Evolutionary conservation across 2,113 vertebrate species (phyloP).

Genomic region (Chaetodon auriga): DNA sequence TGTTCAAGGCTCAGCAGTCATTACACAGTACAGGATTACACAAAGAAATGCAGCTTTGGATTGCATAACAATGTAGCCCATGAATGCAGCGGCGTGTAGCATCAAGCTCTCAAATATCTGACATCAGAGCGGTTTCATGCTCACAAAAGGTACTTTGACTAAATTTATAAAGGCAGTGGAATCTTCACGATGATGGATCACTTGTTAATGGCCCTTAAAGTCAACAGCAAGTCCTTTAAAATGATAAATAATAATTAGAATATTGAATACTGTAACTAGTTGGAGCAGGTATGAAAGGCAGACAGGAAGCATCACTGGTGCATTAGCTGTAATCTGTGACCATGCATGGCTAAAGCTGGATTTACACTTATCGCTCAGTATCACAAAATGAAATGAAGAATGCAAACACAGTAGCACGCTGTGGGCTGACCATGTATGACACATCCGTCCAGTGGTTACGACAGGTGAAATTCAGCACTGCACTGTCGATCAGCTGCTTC

Average conservation of each 20-base stretch:
- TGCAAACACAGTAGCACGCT: neutral
- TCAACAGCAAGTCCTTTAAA: neutral
- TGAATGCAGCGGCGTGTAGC: neutral
- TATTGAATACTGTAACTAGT: neutral
- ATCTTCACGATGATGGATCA: neutral
- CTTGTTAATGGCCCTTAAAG: neutral
- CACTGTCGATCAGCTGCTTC: neutral
- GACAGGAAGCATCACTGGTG: neutral
- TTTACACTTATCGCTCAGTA: neutral
- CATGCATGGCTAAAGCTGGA: neutral
- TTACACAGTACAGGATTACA: neutral
- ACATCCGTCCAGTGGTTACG: neutral
- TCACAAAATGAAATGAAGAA: neutral
- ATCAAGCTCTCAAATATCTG: neutral
- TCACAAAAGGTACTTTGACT: neutral
- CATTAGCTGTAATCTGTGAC: neutral
- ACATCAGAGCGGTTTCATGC: neutral
- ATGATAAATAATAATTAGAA: neutral
- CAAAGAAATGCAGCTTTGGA: constrained; percentile 11
- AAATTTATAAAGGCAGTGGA: neutral
- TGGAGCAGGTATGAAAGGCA: neutral
- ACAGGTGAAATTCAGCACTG: constrained; percentile 4
- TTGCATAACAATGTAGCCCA: neutral
- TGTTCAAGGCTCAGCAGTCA: neutral
- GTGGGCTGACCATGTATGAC: neutral